Conservation (phyloP, 2,113 vertebrate genomes). For the Spea bombifrons region DNA sequence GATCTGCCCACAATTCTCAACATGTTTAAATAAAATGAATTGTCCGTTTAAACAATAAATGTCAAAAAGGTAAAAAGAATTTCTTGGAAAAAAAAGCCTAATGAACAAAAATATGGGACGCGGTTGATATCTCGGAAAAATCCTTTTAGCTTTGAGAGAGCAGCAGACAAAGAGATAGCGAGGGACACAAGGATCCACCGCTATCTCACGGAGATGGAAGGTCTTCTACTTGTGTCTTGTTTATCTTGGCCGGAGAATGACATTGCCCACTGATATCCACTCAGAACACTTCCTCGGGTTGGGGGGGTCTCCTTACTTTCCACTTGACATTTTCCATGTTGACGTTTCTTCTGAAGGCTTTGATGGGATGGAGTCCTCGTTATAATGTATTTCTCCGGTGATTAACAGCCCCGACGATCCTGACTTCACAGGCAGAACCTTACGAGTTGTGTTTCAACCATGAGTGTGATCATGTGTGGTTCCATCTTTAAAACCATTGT, state of each 20-base stretch:
- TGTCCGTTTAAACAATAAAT: too few relatives aligned
- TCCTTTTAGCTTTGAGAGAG: background rate
- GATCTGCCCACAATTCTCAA: too few relatives aligned
- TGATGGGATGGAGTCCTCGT: background rate
- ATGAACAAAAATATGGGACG: too few relatives aligned
- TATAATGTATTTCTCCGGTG: background rate
- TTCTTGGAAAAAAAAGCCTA: too few relatives aligned
- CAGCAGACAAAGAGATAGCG: background rate
- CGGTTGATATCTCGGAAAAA: too few relatives aligned
- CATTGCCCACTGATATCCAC: background rate
- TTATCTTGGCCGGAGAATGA: slow-evolving; percentile 17
- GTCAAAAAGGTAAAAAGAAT: too few relatives aligned
- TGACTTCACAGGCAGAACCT: background rate
- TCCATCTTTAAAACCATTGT: too few relatives aligned
- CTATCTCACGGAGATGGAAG: background rate
- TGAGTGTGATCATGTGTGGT: too few relatives aligned
- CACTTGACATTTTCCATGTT: slow-evolving; percentile 12
- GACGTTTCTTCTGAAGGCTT: background rate
- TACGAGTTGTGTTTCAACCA: too few relatives aligned
- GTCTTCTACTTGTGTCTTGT: background rate
- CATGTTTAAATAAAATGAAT: too few relatives aligned
- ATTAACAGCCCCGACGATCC: background rate
- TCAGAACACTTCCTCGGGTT: background rate
- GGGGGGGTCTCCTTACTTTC: background rate
- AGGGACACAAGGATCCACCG: background rate